Evolutionary conservation across 1,140 invertebrate species (phyloP).

Genomic region (Ips typographus): DNA sequence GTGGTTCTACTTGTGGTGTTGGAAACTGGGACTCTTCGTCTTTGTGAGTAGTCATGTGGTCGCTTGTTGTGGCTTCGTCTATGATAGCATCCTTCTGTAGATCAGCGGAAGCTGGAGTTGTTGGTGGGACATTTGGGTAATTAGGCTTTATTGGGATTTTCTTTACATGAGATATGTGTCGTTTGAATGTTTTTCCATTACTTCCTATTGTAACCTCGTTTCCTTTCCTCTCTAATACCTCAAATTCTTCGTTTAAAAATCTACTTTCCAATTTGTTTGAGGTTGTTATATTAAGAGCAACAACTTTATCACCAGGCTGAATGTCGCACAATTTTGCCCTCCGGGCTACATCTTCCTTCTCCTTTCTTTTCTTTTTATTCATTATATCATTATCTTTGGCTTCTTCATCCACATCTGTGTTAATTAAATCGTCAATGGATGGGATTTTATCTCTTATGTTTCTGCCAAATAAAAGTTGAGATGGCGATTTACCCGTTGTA

Average conservation of each 20-base stretch:
- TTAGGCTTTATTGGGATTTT: conserved; percentile 8
- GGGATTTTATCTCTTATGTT: conserved; percentile 45
- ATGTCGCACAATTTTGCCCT: conserved; percentile 24
- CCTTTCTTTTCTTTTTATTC: conserved; percentile 38
- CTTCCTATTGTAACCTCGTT: conserved; percentile 4
- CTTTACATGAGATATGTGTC: conserved; percentile 11
- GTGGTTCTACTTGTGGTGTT: background rate
- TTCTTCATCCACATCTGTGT: conserved; percentile 28
- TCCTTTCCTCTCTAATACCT: conserved; percentile 8
- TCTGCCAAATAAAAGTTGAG: conserved; percentile 47
- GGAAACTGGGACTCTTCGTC: background rate
- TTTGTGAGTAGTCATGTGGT: background rate
- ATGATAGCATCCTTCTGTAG: background rate
- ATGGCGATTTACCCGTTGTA: conserved; percentile 46
- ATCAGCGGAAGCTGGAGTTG: background rate
- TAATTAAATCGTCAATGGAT: conserved; percentile 23
- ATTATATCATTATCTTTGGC: conserved; percentile 35
- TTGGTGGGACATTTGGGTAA: no score
- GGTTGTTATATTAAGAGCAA: conserved; percentile 25
- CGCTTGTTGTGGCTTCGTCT: background rate
- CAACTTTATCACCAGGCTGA: conserved; percentile 38
- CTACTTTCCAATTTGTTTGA: conserved; percentile 28
- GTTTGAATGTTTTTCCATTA: conserved; percentile 8
- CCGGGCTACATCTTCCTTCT: conserved; percentile 32
- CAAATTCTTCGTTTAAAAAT: conserved; percentile 17